phyloP scores from a whole-genome alignment of 2,797 vertebrate species.

The Onychomys arenicola region DNA sequence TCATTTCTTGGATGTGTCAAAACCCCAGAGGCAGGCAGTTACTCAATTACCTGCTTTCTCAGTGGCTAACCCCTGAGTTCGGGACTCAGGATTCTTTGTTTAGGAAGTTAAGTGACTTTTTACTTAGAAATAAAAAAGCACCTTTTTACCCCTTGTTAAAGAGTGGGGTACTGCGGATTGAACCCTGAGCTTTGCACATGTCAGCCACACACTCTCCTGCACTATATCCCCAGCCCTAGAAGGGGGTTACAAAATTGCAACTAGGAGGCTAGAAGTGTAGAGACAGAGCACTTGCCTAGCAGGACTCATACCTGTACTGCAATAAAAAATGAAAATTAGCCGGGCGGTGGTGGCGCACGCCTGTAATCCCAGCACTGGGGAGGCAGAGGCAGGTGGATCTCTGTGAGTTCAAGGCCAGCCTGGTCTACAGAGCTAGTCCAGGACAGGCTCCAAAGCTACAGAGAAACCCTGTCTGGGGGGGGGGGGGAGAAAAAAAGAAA shows the following conservation, averaged over 20 bases:
- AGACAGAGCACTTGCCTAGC: background rate
- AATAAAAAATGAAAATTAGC: background rate
- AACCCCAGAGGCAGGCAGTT: conserved; percentile 31
- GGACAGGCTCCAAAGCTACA: too few species aligned
- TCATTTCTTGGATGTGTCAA: conserved; percentile 71
- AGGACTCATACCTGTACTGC: too few species aligned
- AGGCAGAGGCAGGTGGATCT: too few species aligned
- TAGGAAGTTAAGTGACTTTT: conserved; percentile 48
- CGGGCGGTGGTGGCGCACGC: too few species aligned
- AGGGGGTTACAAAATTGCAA: background rate
- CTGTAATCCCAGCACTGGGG: too few species aligned
- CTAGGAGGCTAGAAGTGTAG: too few species aligned
- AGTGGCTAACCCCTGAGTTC: background rate
- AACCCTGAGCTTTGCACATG: background rate
- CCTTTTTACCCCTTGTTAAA: background rate
- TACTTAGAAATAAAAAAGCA: conserved; percentile 44
- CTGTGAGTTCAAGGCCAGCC: too few species aligned
- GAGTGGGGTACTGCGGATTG: background rate
- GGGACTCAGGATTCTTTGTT: conserved; percentile 17
- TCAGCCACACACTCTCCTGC: background rate
- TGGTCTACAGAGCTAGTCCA: too few species aligned
- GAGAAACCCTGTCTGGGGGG: too few species aligned
- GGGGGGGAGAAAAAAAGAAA: background rate
- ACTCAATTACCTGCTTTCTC: conserved; percentile 41
- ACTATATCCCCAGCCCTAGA: background rate